Evolutionary conservation across 2,888 invertebrate genomes (phyloP), one percentile per base, ranked within the genome.

Genomic region (Eristalinus aeneus): DNA sequence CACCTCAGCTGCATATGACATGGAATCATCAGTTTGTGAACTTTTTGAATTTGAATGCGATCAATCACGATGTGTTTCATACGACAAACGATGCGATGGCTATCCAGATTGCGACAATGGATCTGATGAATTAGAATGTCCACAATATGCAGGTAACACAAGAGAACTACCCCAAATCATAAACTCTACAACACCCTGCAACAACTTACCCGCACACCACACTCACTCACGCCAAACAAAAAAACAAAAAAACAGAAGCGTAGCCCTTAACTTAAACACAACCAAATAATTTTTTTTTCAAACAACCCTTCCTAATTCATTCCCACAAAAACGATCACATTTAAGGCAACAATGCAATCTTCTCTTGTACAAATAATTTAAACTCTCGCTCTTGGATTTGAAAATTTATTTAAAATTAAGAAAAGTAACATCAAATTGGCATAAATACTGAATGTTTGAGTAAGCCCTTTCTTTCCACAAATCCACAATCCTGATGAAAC

Each of bases 21-120:
- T 90, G 77, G 90, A 90, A 61, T 89, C 89, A 76, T 84, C 89
- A 31, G 86, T 91, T 82, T 93, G 92, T 89, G 91, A 91, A 88
- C 89, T 90, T 61, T 90, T 91, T 88, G 91, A 92, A 88, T 92
- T 92, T 88, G 91, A 92, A 89, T 93, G 93, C 89, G 93, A 92
- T 88, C 89, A 89, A 81, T 89, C 90, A 32, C 91, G 89, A 85
- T 93, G 93, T 83, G 90, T 93, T 88, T 90, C 94, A 88, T 92
- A 93, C 89, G 93, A 93, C 89, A 94, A 94, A 91, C 93, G 93
- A 90, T 96, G 96, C 92, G 93, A 96, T 92, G 93, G 93, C 61
- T 89, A 90, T 60, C 88, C 89, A 8, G 95, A 96, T 91, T 96
- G 96, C 91, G 89, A 90, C 1, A 95, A 96, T 90, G 93, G 93